Evolutionary conservation across 2,888 invertebrate species (phyloP), one percentile per base, ranked within the genome.

Genomic region (Gari tellinella): DNA sequence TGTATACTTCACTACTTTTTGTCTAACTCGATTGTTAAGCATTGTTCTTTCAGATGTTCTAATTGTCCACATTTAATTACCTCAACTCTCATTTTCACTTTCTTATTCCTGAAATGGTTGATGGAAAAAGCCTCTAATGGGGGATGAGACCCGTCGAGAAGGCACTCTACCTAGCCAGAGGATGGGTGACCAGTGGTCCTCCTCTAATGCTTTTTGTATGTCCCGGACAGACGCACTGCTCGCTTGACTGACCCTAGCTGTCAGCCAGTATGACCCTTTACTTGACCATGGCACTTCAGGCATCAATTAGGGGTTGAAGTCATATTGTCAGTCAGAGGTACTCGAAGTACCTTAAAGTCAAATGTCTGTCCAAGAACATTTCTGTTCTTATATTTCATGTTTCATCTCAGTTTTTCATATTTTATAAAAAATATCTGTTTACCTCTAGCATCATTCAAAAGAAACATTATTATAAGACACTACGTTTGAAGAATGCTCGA

Each of bases 271-370:
- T 53, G 62, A 51, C 53, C 62, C 64, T 61, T 31, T 31, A 31
- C 31, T 31, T 48, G 48, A 61, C 67, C 60, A 66, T 66, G 66
- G 66, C n/a, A 53, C 66, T 60, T 52, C 61, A 53, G 58, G 66
- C 57, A 57, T 51, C 26, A 8, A 12, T 25, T 31, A 10, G 51
- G 31, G 26, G 25, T 25, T 37, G 14, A 48, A 21, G 58, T 58
- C 66, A 23, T 14, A 31, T 31, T 52, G 66, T 66, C 52, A 25
- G 63, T 63, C 63, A 45, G 15, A 26, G n/a, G 38, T 51, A 63
- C 45, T 17, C 19, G 23, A 38, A n/a, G 48, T 56, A 48, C 53
- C 43, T 25, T 31, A 38, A 38, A 38, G 48, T 49, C 48, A 46
- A 60, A 12, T 48, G 60, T 61, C 52, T 21, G 58, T 66, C 66